phyloP scores from a whole-genome alignment of 2,113 vertebrate genomes.

The Sisor rabdophorus region DNA sequence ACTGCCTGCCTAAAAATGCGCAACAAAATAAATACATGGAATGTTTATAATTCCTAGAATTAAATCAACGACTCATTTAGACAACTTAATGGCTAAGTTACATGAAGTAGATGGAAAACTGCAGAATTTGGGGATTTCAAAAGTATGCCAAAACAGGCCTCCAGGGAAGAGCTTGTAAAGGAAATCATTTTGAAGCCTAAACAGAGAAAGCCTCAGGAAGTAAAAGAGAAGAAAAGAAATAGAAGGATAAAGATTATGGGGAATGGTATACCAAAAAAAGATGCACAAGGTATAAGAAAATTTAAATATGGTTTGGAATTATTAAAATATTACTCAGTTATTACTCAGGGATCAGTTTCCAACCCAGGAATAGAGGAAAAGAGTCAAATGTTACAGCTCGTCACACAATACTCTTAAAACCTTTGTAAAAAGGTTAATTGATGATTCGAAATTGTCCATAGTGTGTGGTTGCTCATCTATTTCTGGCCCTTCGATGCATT shows the following conservation, averaged over 20 bases:
- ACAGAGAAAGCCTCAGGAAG: slow-evolving; percentile 48
- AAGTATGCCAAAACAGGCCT: slow-evolving; percentile 44
- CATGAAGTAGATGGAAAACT: background rate
- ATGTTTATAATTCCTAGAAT: too few species aligned
- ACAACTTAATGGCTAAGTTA: background rate
- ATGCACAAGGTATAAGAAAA: slow-evolving; percentile 47
- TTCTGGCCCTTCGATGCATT: too few species aligned
- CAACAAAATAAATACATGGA: background rate
- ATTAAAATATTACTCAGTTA: slow-evolving; percentile 23
- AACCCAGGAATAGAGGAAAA: slow-evolving; percentile 34
- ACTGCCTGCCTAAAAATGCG: background rate
- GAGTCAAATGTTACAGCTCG: slow-evolving; percentile 18
- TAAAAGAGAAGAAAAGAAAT: slow-evolving; percentile 17
- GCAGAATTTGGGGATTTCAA: background rate
- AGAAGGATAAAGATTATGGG: slow-evolving; percentile 11
- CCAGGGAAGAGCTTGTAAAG: slow-evolving; percentile 54
- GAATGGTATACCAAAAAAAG: slow-evolving; percentile 35
- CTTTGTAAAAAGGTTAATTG: too few species aligned
- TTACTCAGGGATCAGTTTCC: slow-evolving; percentile 43
- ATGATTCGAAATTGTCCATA: too few species aligned
- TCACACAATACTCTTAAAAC: slow-evolving; percentile 31
- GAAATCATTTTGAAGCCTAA: slow-evolving; percentile 56
- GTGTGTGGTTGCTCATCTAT: too few species aligned
- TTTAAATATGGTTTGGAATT: slow-evolving; percentile 45
- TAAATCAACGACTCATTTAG: background rate